A percentile compares a stretch with the other conserved stretches of the same genome.
Conservation (phyloP, 2,113 vertebrate genomes). For the Pseudopipra pipra region DNA sequence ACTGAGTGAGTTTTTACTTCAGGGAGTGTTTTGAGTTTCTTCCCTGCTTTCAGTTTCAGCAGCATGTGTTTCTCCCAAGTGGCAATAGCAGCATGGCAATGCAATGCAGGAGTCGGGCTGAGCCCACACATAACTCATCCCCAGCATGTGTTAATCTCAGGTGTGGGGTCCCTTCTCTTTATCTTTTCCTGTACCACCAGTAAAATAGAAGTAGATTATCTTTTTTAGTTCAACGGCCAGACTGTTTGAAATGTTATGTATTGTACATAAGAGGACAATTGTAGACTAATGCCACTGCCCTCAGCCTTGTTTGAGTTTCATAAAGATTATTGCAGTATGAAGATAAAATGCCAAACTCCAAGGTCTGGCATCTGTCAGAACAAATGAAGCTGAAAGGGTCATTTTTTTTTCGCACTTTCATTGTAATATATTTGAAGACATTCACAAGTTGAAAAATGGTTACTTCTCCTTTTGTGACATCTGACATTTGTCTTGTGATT, state of each 20-base stretch:
- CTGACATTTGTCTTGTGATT: conserved; percentile 60
- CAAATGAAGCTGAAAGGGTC: conserved; percentile 20
- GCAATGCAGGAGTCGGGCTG: neutral
- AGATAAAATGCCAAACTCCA: conserved; percentile 37
- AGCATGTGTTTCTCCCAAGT: neutral
- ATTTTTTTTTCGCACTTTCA: neutral
- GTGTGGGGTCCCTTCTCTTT: neutral
- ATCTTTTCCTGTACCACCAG: neutral
- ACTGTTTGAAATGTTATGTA: neutral
- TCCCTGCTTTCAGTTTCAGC: neutral
- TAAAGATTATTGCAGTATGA: conserved; percentile 6
- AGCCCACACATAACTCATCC: neutral
- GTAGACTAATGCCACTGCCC: conserved; percentile 4
- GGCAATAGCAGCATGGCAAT: neutral
- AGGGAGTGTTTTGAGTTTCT: neutral
- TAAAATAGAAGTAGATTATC: neutral
- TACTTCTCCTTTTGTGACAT: conserved; percentile 18
- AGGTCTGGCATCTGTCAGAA: conserved; percentile 48
- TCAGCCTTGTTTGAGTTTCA: conserved; percentile 26
- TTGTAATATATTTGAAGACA: conserved; percentile 46
- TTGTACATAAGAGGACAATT: neutral
- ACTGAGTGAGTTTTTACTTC: neutral
- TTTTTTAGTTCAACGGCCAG: neutral
- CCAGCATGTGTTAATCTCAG: neutral
- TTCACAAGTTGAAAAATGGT: conserved; percentile 54